phyloP scores from a whole-genome alignment of 1,140 invertebrate species.

The Zaprionus africanus region DNA sequence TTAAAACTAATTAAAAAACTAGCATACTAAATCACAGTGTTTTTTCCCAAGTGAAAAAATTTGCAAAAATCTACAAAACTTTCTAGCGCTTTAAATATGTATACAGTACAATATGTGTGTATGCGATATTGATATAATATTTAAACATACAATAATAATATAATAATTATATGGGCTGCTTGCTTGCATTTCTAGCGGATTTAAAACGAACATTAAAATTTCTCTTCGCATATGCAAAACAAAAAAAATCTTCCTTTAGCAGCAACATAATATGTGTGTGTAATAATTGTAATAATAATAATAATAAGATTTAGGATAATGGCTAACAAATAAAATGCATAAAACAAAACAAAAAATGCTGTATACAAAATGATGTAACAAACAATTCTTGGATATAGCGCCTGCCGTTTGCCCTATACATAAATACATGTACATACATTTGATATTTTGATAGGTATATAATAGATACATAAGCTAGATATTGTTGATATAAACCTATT shows the following conservation, averaged over 20 bases:
- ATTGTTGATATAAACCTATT: conserved; percentile 24
- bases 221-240: conserved; percentile 41
- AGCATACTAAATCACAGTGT: conserved; percentile 84
- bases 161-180: conserved; percentile 38
- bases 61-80: conserved; percentile 77
- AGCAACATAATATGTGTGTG: conserved; percentile 48
- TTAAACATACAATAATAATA: conserved; percentile 8
- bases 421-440: conserved; percentile 47
- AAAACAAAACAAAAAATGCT: conserved; percentile 77
- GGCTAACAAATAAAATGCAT: conserved; percentile 80
- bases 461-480: conserved; percentile 43
- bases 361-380: conserved; percentile 62
- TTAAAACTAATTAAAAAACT: conserved; percentile 84
- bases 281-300: conserved; percentile 38
- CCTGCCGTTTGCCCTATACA: conserved; percentile 54
- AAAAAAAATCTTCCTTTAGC: conserved; percentile 41
- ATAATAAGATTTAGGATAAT: conserved; percentile 60
- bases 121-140: conserved; percentile 35
- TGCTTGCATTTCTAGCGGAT: conserved; percentile 35
- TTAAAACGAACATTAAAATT: conserved; percentile 77
- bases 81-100: conserved; percentile 57
- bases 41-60: conserved; percentile 82
- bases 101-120: conserved; percentile 26
- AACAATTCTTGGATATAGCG: conserved; percentile 60
- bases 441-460: conserved; percentile 1